Evolutionary conservation across 2,888 invertebrate genomes (phyloP).

Genomic region (Tupiocoris notatus): DNA sequence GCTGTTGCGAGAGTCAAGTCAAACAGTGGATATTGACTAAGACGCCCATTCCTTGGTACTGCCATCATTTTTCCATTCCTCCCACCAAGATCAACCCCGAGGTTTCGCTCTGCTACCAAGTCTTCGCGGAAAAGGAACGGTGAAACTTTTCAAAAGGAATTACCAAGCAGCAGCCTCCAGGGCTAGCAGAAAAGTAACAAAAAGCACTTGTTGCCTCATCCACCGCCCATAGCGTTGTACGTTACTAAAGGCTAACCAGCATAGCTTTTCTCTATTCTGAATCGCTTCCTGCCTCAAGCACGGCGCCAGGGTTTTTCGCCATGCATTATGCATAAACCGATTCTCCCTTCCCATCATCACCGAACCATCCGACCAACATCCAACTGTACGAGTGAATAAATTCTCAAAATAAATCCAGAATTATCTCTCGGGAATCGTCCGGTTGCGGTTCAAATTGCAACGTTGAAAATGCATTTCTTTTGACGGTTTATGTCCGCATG

Average conservation of each 20-base stretch:
- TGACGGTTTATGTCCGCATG: neutral
- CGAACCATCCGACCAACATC: too few species aligned
- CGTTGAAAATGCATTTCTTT: neutral
- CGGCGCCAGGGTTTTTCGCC: constrained; percentile 12
- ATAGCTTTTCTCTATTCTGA: constrained; percentile 8
- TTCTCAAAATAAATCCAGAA: neutral
- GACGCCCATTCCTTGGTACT: neutral
- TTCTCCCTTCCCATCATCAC: neutral
- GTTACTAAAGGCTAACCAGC: neutral
- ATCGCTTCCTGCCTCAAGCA: constrained; percentile 27
- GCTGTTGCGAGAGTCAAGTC: neutral
- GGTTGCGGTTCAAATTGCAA: neutral
- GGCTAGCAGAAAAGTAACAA: neutral
- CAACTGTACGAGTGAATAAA: neutral
- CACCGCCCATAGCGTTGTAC: neutral
- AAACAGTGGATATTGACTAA: neutral
- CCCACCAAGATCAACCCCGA: neutral
- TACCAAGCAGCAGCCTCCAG: neutral
- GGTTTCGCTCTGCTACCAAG: neutral
- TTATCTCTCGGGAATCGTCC: neutral
- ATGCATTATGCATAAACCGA: constrained; percentile 24
- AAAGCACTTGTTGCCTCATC: neutral
- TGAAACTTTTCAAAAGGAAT: constrained; percentile 36
- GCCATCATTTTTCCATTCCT: neutral
- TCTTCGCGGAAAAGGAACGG: neutral